Evolutionary conservation across 1,140 invertebrate species (phyloP).

Genomic region (Brachionus rotundiformis): DNA sequence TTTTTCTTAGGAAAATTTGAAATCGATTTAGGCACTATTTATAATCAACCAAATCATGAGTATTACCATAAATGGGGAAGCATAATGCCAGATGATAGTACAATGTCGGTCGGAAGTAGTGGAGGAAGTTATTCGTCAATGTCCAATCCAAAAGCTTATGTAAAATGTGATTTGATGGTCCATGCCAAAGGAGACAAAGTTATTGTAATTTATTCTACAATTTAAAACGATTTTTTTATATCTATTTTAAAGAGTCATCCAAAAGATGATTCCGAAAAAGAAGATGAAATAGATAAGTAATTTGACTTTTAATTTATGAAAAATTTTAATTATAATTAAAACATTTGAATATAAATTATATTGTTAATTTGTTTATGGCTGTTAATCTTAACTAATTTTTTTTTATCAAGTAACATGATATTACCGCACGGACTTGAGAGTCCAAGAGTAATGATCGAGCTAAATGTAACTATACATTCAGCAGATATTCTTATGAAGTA

Average conservation of each 20-base stretch:
- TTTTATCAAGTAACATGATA: slow-evolving; percentile 13
- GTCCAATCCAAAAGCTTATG: slow-evolving; percentile 38
- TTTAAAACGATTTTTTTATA: no score
- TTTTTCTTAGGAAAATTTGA: slow-evolving; percentile 48
- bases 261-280: slow-evolving; percentile 26
- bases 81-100: neutral
- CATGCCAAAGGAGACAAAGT: slow-evolving; percentile 35
- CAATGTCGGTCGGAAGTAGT: slow-evolving; percentile 3
- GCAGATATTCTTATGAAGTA: slow-evolving; percentile 31
- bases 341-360: no score
- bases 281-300: slow-evolving; percentile 26
- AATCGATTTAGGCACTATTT: slow-evolving; percentile 41
- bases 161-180: slow-evolving; percentile 43
- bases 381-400: no score
- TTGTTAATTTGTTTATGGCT: no score
- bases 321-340: no score
- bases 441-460: slow-evolving; percentile 9
- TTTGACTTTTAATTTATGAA: no score
- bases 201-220: no score
- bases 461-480: neutral
- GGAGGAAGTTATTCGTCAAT: slow-evolving; percentile 12
- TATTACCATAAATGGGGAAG: slow-evolving; percentile 47
- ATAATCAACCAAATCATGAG: slow-evolving; percentile 43
- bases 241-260: slow-evolving; percentile 28
- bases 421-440: slow-evolving; percentile 7